These are phyloP conservation scores for Mythimna ferrago DNA, from an alignment of 2,888 invertebrate genomes.

Conservation along the genomic window DNA sequence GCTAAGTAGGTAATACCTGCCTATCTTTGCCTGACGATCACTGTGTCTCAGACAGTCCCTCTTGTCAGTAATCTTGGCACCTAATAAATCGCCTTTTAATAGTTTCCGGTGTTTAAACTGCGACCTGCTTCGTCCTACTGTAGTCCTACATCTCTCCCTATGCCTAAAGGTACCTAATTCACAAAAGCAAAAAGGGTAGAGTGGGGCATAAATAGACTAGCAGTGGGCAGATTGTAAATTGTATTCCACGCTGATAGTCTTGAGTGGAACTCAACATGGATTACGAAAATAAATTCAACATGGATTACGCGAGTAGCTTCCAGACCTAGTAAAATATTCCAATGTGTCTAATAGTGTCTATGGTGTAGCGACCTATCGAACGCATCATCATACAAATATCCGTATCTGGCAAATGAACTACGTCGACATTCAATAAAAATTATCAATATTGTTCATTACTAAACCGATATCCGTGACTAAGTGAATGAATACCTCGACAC, in stretches of 20 bases:
- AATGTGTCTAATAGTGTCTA: background rate
- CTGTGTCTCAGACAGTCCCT: constrained; percentile 13
- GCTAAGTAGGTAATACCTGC: background rate
- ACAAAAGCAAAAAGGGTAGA: constrained; percentile 29
- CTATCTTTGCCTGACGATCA: background rate
- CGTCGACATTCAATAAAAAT: constrained; percentile 67
- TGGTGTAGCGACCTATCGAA: constrained; percentile 20
- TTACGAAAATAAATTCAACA: constrained; percentile 18
- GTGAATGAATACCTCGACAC: constrained; percentile 74
- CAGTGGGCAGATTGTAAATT: background rate
- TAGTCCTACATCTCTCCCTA: constrained; percentile 3
- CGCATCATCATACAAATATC: constrained; percentile 43
- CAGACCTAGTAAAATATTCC: constrained; percentile 5
- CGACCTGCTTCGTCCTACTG: constrained; percentile 31
- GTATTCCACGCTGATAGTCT: constrained; percentile 16
- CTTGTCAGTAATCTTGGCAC: constrained; percentile 25
- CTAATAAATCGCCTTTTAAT: constrained; percentile 40
- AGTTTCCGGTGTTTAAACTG: constrained; percentile 38
- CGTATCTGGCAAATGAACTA: constrained; percentile 56
- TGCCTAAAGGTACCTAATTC: background rate
- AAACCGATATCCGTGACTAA: constrained; percentile 77
- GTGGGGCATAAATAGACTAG: constrained; percentile 15
- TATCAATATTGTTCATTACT: constrained; percentile 71
- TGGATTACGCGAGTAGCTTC: constrained; percentile 21
- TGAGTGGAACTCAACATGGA: constrained; percentile 22